phyloP scores from a whole-genome alignment of 2,888 invertebrate species.

The Caenorhabditis angaria region DNA sequence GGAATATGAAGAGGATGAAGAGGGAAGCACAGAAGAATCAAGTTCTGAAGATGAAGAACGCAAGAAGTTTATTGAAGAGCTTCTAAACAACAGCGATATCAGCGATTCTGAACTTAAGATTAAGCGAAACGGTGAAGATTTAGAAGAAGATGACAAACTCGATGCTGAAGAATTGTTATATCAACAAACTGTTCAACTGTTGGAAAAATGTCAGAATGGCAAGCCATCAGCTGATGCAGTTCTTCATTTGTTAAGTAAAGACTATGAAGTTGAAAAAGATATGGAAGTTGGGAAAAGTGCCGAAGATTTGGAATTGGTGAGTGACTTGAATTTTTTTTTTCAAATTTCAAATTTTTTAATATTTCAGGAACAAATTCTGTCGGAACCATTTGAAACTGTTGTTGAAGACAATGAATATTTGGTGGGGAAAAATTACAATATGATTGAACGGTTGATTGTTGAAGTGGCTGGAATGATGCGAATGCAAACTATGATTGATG shows the following conservation, averaged over 20 bases:
- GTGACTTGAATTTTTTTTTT: too few relatives aligned
- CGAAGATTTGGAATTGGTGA: neutral
- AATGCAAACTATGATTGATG: conserved; percentile 5
- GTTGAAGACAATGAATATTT: conserved; percentile 1
- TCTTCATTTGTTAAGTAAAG: neutral
- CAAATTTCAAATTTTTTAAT: neutral
- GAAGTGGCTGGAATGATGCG: neutral
- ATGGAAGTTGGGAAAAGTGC: neutral
- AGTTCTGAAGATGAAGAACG: too few relatives aligned
- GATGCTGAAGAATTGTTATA: neutral
- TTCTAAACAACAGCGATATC: neutral
- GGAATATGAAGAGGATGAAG: too few relatives aligned
- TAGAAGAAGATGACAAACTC: neutral
- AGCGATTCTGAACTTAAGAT: neutral
- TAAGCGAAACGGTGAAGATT: neutral
- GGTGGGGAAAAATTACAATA: conserved; percentile 19
- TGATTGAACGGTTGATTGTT: conserved; percentile 19
- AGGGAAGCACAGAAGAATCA: too few relatives aligned
- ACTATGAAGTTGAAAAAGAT: neutral
- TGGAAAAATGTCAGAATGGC: neutral
- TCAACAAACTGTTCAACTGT: neutral
- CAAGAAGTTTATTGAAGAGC: neutral
- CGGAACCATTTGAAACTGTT: neutral
- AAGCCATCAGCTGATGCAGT: neutral
- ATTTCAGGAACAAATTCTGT: neutral